These are phyloP conservation scores for Cataglyphis livida DNA, from an alignment of 2,888 invertebrate genomes.

Conservation along the genomic window DNA sequence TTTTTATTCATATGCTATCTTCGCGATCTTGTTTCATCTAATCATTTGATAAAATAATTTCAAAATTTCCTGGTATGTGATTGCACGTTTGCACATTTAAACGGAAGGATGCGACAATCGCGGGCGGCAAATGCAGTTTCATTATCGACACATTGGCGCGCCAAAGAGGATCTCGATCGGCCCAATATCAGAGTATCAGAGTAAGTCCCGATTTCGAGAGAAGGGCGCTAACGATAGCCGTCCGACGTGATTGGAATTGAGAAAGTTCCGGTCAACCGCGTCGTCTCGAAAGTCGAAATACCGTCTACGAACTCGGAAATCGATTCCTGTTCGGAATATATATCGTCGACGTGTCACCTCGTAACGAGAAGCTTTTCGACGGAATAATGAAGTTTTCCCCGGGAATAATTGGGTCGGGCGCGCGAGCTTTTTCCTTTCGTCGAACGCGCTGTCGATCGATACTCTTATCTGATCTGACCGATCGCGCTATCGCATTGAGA, in stretches of 20 bases:
- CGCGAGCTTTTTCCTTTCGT: conserved; percentile 19
- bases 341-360: conserved; percentile 45
- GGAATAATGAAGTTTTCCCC: conserved; percentile 51
- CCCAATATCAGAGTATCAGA: neutral
- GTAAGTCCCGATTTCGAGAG: conserved; percentile 39
- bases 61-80: neutral
- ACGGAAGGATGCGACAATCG: conserved; percentile 12
- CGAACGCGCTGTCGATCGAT: conserved; percentile 24
- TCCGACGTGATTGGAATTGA: conserved; percentile 79
- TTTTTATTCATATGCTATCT: neutral
- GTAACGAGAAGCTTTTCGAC: conserved; percentile 46
- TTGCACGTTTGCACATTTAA: conserved; percentile 22
- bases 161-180: conserved; percentile 10
- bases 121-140: conserved; percentile 32
- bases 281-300: conserved; percentile 58
- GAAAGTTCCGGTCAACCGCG: conserved; percentile 64
- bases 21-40: neutral
- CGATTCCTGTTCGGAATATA: conserved; percentile 56
- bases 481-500: conserved; percentile 16
- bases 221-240: conserved; percentile 78
- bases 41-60: conserved; percentile 4
- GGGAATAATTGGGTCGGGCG: conserved; percentile 40
- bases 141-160: conserved; percentile 36
- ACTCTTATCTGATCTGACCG: conserved; percentile 25
- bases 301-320: conserved; percentile 57